A percentile compares a stretch with the other conserved stretches of the same genome.
These are phyloP conservation scores for Halisarca cf. caerulea DNA, from an alignment of 37 sponge, comb jelly and placozoan genomes.

Conservation along the genomic window DNA sequence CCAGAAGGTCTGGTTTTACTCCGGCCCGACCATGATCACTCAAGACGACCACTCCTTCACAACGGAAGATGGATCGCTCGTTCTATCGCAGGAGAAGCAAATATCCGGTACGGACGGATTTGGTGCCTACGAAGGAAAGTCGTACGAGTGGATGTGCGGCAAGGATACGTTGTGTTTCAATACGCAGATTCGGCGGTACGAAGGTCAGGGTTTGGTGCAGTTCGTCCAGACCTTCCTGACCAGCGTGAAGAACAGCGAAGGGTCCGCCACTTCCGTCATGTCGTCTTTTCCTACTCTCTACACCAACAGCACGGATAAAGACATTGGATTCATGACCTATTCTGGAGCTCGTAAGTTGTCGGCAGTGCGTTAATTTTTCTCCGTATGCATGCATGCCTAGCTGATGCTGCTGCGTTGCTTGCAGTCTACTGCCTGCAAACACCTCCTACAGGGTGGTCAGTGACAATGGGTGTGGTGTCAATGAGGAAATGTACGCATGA, in stretches of 20 bases:
- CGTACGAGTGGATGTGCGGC: neutral
- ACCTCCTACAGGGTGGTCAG: too few species aligned
- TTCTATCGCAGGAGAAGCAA: neutral
- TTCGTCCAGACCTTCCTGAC: neutral
- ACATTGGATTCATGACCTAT: slow-evolving; percentile 58
- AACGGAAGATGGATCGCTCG: slow-evolving; percentile 10
- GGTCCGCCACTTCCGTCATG: neutral
- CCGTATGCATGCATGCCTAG: neutral
- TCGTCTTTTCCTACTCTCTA: slow-evolving; percentile 65
- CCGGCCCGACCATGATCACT: slow-evolving; percentile 20
- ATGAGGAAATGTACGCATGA: too few species aligned
- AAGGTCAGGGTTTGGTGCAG: neutral
- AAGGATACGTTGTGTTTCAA: neutral
- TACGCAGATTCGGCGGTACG: neutral
- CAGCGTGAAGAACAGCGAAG: neutral
- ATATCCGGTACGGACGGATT: neutral
- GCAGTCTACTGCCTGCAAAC: too few species aligned
- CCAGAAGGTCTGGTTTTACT: slow-evolving; percentile 9
- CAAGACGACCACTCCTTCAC: neutral
- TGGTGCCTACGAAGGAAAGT: neutral
- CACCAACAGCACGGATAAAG: slow-evolving; percentile 8
- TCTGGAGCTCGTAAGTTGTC: slow-evolving; percentile 63
- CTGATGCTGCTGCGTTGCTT: neutral
- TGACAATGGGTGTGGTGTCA: too few species aligned
- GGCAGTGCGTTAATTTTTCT: too few species aligned